Evolutionary conservation across 2,888 invertebrate genomes (phyloP).

Genomic region (Ectemnius cavifrons): DNA sequence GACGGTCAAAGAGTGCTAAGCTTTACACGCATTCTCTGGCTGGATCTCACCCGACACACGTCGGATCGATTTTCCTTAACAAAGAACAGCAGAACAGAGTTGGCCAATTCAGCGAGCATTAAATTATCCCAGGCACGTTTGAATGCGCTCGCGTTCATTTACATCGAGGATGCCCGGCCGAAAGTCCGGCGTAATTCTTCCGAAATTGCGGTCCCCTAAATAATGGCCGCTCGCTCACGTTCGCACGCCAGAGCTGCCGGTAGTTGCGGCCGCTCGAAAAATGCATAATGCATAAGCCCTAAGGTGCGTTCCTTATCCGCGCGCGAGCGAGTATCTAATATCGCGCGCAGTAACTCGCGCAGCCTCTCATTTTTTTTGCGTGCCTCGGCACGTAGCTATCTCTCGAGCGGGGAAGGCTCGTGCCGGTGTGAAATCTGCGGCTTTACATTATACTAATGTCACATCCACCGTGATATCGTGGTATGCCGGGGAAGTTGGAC

Average conservation of each 20-base stretch:
- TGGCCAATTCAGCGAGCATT: background rate
- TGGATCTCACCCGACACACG: background rate
- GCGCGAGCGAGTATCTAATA: background rate
- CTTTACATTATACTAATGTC: no score
- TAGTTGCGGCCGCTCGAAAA: background rate
- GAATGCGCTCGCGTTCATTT: conserved; percentile 5
- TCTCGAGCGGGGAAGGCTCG: no score
- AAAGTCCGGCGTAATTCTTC: conserved; percentile 4
- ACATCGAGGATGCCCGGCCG: background rate
- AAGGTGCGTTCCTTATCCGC: conserved; percentile 4
- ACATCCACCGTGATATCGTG: no score
- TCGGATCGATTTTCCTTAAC: conserved; percentile 5
- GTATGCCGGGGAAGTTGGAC: no score
- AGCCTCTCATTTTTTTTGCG: background rate
- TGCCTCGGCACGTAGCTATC: no score
- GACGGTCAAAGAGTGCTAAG: background rate
- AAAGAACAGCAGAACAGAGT: background rate
- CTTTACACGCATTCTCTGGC: background rate
- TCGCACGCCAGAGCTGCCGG: no score
- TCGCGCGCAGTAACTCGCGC: background rate
- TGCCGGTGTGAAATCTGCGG: no score
- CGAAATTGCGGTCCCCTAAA: conserved; percentile 1
- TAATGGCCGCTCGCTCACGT: background rate
- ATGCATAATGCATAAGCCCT: conserved; percentile 6
- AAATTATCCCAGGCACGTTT: background rate